Evolutionary conservation across 2,888 invertebrate species (phyloP), one percentile per base, ranked within the genome.

Genomic region (Drosophila melanocephala): DNA sequence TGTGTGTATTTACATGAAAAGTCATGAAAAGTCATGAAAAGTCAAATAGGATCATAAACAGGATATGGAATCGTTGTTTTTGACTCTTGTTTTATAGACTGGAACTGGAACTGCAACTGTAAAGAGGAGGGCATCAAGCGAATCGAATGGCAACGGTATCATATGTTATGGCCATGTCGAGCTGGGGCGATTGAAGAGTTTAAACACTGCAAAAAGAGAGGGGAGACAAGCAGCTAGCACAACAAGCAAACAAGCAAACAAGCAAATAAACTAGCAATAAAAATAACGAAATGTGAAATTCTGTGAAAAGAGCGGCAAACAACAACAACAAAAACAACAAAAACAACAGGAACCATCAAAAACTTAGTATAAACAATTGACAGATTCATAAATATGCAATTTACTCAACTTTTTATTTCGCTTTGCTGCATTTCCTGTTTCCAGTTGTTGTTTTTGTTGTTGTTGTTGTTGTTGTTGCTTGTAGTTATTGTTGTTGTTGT

Each of bases 301-400:
- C 84, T 84, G 80, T 75, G 90, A 85, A 84, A 82, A 67, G 64
- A 66, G 59, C 76, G 77, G 63, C 55, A 71, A 75, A 59, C 66
- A 70, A 44, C 33, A 62, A 59, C 66, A 76, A 57, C 47, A 66
- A 50, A 22, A 69, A n/a, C 26, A 75, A 57, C 66, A 70, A 39
- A 39, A 62, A 58, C 66, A 75, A 57, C 44, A 66, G 42, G 28
- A 66, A 19, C 57, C 59, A 65, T 53, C 56, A 22, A 66, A 71
- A 79, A 79, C 78, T 79, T 79, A 81, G 86, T 89, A 91, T 87
- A 85, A 88, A 91, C 88, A 88, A 88, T 90, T 88, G 91, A 90
- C 88, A 91, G 90, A 90, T 88, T 88, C 91, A 88, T 88, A 88
- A 88, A 88, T 88, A 88, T 88, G 88, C 88, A 88, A 88, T 91